Percentiles rank a stretch among this genome's conserved stretches.
phyloP scores from a whole-genome alignment of 2,797 vertebrate genomes.

The Falco novaeseelandiae region DNA sequence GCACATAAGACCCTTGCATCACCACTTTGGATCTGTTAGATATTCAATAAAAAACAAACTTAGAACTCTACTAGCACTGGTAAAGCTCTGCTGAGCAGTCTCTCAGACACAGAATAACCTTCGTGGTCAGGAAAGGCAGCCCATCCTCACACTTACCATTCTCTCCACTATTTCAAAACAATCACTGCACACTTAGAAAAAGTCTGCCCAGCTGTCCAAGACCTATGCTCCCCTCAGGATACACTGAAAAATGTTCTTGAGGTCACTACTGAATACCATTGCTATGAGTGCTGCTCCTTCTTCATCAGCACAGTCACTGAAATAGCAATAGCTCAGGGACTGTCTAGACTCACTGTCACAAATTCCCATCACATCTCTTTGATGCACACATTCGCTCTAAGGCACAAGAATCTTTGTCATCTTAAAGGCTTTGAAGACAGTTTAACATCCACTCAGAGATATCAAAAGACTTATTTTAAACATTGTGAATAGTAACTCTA shows the following conservation, averaged over 20 bases:
- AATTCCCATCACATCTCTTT: not conserved
- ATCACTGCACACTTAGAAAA: not conserved
- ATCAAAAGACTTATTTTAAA: not conserved
- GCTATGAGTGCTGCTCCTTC: not conserved
- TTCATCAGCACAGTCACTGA: not conserved
- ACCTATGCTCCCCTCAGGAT: fast-evolving
- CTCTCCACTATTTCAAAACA: not conserved
- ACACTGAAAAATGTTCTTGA: not conserved
- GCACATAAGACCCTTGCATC: not conserved
- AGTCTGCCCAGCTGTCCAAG: not conserved
- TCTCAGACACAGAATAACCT: not conserved
- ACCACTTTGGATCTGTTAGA: not conserved
- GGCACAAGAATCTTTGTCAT: not conserved
- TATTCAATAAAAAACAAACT: not conserved
- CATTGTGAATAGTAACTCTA: not conserved
- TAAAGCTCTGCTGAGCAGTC: not conserved
- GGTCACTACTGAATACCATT: not conserved
- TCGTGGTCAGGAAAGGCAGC: not conserved
- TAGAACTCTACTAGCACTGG: not conserved
- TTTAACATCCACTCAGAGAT: not conserved
- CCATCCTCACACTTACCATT: not conserved
- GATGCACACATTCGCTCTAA: not conserved
- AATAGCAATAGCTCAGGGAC: not conserved
- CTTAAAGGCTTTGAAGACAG: not conserved
- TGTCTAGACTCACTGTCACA: not conserved